phyloP scores from a whole-genome alignment of 2,888 invertebrate genomes.

The Acanthosepion esculentum region DNA sequence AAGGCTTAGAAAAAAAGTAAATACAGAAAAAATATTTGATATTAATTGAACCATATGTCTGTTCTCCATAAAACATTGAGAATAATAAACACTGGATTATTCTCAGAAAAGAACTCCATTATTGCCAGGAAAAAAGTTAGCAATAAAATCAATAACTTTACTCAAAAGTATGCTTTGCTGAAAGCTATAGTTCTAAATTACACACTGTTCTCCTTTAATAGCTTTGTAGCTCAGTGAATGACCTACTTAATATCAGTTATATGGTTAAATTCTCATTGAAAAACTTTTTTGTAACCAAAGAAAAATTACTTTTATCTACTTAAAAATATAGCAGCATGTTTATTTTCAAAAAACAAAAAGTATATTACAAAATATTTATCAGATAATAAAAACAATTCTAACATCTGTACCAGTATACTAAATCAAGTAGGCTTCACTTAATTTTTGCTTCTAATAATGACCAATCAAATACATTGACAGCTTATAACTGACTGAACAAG shows the following conservation, averaged over 20 bases:
- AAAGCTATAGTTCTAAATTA: no score
- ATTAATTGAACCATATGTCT: no score
- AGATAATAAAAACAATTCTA: neutral
- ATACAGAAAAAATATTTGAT: no score
- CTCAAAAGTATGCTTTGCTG: no score
- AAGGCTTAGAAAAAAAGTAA: no score
- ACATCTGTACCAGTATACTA: neutral
- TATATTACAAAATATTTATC: neutral
- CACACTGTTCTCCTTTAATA: neutral
- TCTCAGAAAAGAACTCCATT: no score
- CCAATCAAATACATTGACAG: neutral
- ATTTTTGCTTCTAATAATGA: neutral
- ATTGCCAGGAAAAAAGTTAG: no score
- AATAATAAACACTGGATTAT: no score
- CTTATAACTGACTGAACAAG: neutral
- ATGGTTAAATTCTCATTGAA: neutral
- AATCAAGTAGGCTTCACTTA: neutral
- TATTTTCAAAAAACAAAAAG: no score
- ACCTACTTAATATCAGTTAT: neutral
- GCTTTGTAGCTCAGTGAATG: neutral
- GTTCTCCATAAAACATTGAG: no score
- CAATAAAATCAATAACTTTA: no score
- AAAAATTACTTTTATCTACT: neutral
- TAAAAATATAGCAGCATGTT: neutral
- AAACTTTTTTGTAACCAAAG: no score